Percentiles rank a stretch among this genome's conserved stretches.
These are phyloP conservation scores for Rhinoraja longicauda DNA, from an alignment of 2,797 vertebrate species.

Conservation along the genomic window DNA sequence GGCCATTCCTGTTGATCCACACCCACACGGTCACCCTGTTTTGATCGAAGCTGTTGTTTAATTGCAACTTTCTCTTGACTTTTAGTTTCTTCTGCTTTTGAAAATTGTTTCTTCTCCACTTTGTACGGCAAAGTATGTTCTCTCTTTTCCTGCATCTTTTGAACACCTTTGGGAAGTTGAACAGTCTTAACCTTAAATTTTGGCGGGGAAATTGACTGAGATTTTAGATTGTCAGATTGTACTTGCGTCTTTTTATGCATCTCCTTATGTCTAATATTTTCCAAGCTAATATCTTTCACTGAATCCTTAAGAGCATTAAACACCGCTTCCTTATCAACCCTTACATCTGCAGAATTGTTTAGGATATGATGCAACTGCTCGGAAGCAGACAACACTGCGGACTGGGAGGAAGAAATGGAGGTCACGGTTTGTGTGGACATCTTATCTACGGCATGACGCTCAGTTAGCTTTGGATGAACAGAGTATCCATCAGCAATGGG, in stretches of 20 bases:
- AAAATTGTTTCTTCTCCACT: slow-evolving; percentile 36
- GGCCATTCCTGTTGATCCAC: slow-evolving; percentile 44
- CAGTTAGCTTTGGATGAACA: neutral
- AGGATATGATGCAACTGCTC: slow-evolving; percentile 50
- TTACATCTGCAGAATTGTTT: slow-evolving; percentile 52
- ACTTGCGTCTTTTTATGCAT: slow-evolving; percentile 49
- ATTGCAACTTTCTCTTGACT: slow-evolving; percentile 48
- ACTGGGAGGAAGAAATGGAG: slow-evolving; percentile 44
- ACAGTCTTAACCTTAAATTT: slow-evolving; percentile 54
- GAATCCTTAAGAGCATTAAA: slow-evolving; percentile 47
- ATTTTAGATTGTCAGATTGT: slow-evolving; percentile 48
- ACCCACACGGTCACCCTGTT: slow-evolving; percentile 43
- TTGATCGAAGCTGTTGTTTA: slow-evolving; percentile 48
- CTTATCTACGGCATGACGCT: slow-evolving; percentile 42
- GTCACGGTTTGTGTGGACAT: slow-evolving; percentile 45
- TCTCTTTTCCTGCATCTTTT: slow-evolving; percentile 46
- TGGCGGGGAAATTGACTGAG: slow-evolving; percentile 57
- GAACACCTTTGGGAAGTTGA: slow-evolving; percentile 48
- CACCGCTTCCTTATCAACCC: slow-evolving; percentile 45
- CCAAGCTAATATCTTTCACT: slow-evolving; percentile 47
- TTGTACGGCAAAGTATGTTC: slow-evolving; percentile 47
- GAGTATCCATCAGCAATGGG: slow-evolving; percentile 50
- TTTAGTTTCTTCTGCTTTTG: slow-evolving; percentile 53
- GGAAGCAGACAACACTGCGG: slow-evolving; percentile 33
- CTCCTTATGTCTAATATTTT: slow-evolving; percentile 51